Conservation (phyloP, 2,113 vertebrate species). For the Syrrhaptes paradoxus region DNA sequence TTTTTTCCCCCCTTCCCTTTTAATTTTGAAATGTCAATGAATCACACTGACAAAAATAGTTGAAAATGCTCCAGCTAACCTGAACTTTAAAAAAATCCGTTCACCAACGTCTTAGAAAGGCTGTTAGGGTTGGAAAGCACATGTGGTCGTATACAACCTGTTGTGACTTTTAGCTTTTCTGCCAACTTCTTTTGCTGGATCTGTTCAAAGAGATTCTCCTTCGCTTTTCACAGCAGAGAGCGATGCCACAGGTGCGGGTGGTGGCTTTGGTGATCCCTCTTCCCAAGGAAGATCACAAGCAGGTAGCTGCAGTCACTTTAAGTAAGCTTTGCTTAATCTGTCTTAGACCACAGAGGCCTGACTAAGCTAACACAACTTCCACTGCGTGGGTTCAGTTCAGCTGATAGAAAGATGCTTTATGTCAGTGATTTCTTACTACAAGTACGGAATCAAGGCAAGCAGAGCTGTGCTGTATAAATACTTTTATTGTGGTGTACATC, state of each 20-base stretch:
- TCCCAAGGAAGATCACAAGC: neutral
- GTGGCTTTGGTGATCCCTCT: neutral
- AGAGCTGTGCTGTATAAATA: neutral
- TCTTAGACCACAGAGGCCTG: neutral
- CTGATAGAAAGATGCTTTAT: neutral
- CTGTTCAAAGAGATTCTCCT: neutral
- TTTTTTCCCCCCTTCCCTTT: fast-evolving
- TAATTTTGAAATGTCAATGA: neutral
- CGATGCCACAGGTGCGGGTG: neutral
- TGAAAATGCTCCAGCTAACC: neutral
- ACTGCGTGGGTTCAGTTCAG: neutral
- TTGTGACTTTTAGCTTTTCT: neutral
- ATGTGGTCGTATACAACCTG: neutral
- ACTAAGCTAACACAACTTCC: neutral
- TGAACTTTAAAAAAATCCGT: neutral
- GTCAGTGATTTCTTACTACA: neutral
- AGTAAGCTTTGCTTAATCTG: neutral
- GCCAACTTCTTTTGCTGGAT: neutral
- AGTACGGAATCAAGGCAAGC: neutral
- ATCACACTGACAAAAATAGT: neutral
- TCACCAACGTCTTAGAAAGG: neutral
- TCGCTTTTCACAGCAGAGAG: neutral
- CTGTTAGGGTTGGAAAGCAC: neutral
- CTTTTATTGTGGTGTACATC: neutral
- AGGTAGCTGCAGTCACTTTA: neutral